Percentiles rank a stretch among this genome's conserved stretches.
Evolutionary conservation across 1,140 invertebrate genomes (phyloP).

Genomic region (Caenorhabditis inopinata): DNA sequence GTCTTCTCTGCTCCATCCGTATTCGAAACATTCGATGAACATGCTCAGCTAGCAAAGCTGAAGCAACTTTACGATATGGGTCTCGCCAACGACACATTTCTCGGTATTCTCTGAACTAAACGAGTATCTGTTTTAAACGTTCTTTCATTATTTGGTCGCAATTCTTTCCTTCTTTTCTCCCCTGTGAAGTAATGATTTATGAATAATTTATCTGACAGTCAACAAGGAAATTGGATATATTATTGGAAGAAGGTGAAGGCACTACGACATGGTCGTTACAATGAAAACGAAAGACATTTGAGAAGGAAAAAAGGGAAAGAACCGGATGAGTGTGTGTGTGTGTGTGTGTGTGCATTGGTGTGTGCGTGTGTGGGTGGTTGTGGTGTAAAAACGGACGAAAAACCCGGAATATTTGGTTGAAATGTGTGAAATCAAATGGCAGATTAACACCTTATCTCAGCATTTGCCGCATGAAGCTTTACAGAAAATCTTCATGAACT

Average conservation of each 20-base stretch:
- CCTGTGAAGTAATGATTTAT: not conserved
- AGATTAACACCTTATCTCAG: not conserved
- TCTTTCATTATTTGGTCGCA: not conserved
- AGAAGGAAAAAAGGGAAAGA: not conserved
- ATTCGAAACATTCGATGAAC: slow-evolving; percentile 39
- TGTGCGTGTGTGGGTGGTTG: no score
- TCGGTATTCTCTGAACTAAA: not conserved
- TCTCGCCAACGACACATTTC: slow-evolving; percentile 22
- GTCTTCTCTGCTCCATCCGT: slow-evolving; percentile 41
- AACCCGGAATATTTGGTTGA: not conserved
- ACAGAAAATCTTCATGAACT: slow-evolving; percentile 66
- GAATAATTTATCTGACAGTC: not conserved
- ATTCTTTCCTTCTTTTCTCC: not conserved
- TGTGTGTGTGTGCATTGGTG: no score
- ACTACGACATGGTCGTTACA: slow-evolving; percentile 33
- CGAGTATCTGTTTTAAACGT: not conserved
- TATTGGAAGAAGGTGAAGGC: not conserved
- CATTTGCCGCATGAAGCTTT: slow-evolving; percentile 58
- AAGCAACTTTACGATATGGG: slow-evolving; percentile 38
- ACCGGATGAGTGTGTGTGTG: not conserved
- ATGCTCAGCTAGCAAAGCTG: slow-evolving; percentile 10
- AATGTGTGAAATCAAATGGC: not conserved
- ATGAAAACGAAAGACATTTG: not conserved
- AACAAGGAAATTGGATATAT: slow-evolving; percentile 5
- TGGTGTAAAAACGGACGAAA: not conserved